These are phyloP conservation scores for Scopus umbretta DNA, from an alignment of 2,113 vertebrate species.

Conservation along the genomic window DNA sequence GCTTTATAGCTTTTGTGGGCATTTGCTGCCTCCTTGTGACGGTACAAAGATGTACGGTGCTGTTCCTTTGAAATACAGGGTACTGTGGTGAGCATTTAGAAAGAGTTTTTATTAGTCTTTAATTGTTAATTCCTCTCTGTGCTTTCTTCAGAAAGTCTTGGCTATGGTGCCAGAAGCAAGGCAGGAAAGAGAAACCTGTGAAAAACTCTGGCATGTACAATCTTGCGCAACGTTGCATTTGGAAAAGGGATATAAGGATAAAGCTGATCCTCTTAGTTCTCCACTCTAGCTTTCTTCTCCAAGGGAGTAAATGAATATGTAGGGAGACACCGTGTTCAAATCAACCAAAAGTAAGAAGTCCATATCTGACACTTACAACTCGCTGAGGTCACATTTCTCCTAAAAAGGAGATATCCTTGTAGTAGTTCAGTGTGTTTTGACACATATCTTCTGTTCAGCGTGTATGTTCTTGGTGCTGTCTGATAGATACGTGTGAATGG, in stretches of 20 bases:
- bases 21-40: conserved; percentile 68
- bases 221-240: not conserved
- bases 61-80: not conserved
- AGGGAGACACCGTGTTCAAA: not conserved
- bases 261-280: not conserved
- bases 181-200: not conserved
- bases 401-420: not conserved
- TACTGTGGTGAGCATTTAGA: not conserved
- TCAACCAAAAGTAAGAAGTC: not conserved
- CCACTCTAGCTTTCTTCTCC: not conserved
- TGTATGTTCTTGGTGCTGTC: not conserved
- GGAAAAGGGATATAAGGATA: not conserved
- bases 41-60: not conserved
- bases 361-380: not conserved
- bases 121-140: not conserved
- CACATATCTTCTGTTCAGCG: fast-evolving
- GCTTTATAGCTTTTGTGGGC: conserved; percentile 6
- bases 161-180: not conserved
- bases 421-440: not conserved
- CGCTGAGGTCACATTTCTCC: not conserved
- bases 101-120: not conserved
- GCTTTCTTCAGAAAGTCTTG: not conserved
- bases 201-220: not conserved
- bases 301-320: not conserved
- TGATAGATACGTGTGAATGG: not conserved